Conservation (phyloP, 2,113 vertebrate genomes). For the Corvus hawaiiensis region DNA sequence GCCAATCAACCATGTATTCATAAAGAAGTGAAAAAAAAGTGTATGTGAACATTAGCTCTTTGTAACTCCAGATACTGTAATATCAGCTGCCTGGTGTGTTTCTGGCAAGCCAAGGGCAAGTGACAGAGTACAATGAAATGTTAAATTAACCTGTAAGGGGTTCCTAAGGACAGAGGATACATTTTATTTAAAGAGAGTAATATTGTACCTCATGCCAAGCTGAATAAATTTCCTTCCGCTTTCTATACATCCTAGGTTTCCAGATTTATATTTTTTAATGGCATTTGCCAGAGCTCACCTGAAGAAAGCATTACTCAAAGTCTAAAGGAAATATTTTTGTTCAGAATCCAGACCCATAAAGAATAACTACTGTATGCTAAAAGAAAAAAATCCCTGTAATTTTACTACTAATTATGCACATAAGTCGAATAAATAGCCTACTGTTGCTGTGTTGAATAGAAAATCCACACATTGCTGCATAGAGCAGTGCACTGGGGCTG, state of each 20-base stretch:
- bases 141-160: constrained; percentile 36
- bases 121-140: constrained; percentile 63
- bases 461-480: constrained; percentile 22
- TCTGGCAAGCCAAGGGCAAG: constrained; percentile 17
- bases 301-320: constrained; percentile 72
- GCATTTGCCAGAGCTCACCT: constrained; percentile 65
- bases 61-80: constrained; percentile 24
- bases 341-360: constrained; percentile 70
- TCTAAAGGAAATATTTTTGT: constrained; percentile 76
- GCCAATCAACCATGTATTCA: neutral
- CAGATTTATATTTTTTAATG: constrained; percentile 68
- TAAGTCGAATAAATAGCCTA: constrained; percentile 60
- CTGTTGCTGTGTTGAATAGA: constrained; percentile 57
- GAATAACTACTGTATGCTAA: constrained; percentile 65
- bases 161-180: constrained; percentile 69
- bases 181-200: constrained; percentile 79
- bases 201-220: constrained; percentile 66
- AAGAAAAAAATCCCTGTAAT: constrained; percentile 6
- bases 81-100: neutral
- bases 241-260: constrained; percentile 70
- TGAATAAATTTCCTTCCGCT: constrained; percentile 79
- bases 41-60: constrained; percentile 44
- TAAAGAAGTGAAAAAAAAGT: constrained; percentile 13
- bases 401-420: constrained; percentile 68
- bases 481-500: neutral